These are phyloP conservation scores for Callorhinus ursinus DNA, from an alignment of 2,113 vertebrate species.

Conservation along the genomic window DNA sequence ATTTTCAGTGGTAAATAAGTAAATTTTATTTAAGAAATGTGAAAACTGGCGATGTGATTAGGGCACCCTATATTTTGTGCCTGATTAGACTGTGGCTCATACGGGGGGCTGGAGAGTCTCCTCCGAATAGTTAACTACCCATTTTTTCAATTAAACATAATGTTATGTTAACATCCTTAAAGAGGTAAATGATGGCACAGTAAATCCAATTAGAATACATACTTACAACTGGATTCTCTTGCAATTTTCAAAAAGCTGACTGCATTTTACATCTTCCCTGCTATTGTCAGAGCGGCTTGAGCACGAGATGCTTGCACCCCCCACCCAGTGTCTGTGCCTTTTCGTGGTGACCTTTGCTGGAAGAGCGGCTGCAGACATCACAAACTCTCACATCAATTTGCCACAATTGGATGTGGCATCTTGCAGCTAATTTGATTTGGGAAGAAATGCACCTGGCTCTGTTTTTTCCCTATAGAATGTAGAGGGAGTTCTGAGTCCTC, in stretches of 20 bases:
- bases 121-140: slow-evolving; percentile 73
- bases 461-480: slow-evolving; percentile 99
- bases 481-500: slow-evolving; percentile 87
- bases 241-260: slow-evolving; percentile 83
- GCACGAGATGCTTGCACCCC: slow-evolving; percentile 87
- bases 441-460: slow-evolving; percentile 99
- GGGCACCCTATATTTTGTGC: slow-evolving; percentile 65
- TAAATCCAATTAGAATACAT: slow-evolving; percentile 83
- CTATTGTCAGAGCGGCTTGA: slow-evolving; percentile 82
- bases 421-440: slow-evolving; percentile 99
- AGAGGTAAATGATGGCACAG: slow-evolving; percentile 72
- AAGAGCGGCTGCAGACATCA: slow-evolving; percentile 99
- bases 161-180: slow-evolving; percentile 82
- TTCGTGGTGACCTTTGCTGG: slow-evolving; percentile 98
- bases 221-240: slow-evolving; percentile 83
- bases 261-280: slow-evolving; percentile 82
- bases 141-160: slow-evolving; percentile 78
- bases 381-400: slow-evolving; percentile 99
- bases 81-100: slow-evolving; percentile 55
- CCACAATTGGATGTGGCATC: slow-evolving; percentile 99
- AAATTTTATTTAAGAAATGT: slow-evolving; percentile 79
- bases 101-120: slow-evolving; percentile 65
- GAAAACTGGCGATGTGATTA: slow-evolving; percentile 53
- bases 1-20: slow-evolving; percentile 72
- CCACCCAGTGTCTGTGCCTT: slow-evolving; percentile 96